A percentile compares a stretch with the other conserved stretches of the same genome.
These are phyloP conservation scores for Callipepla squamata DNA, from an alignment of 2,113 vertebrate genomes.

Conservation along the genomic window DNA sequence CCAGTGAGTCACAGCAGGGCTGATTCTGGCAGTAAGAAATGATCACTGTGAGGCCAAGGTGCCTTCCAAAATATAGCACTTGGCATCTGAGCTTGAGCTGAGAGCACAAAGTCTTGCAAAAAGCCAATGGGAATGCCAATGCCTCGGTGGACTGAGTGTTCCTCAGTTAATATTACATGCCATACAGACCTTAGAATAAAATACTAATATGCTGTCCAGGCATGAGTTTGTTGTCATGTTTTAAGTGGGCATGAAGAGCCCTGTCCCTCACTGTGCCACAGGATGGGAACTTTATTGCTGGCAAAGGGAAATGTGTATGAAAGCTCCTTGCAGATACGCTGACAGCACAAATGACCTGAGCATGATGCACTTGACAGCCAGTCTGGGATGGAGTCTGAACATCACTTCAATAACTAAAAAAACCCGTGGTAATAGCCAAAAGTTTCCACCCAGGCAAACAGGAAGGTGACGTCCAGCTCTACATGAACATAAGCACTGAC, in stretches of 20 bases:
- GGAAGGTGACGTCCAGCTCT: not conserved
- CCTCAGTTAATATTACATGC: fast-evolving
- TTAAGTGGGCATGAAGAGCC: not conserved
- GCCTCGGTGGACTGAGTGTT: fast-evolving
- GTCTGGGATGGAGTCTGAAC: not conserved
- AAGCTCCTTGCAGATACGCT: not conserved
- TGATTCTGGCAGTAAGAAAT: not conserved
- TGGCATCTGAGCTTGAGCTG: not conserved
- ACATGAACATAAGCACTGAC: not conserved
- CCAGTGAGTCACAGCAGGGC: not conserved
- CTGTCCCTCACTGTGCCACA: not conserved
- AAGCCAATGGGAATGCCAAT: not conserved
- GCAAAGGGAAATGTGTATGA: not conserved
- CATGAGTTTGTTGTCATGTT: not conserved
- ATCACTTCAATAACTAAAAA: not conserved
- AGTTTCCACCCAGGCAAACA: not conserved
- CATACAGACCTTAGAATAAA: not conserved
- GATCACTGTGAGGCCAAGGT: fast-evolving
- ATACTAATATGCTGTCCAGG: fast-evolving
- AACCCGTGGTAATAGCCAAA: not conserved
- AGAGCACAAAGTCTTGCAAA: not conserved
- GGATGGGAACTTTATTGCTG: not conserved
- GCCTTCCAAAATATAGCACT: not conserved
- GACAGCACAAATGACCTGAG: not conserved
- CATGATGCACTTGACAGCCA: not conserved